Conservation (phyloP, 2,888 invertebrate species). For the Drosophila phalerata region DNA sequence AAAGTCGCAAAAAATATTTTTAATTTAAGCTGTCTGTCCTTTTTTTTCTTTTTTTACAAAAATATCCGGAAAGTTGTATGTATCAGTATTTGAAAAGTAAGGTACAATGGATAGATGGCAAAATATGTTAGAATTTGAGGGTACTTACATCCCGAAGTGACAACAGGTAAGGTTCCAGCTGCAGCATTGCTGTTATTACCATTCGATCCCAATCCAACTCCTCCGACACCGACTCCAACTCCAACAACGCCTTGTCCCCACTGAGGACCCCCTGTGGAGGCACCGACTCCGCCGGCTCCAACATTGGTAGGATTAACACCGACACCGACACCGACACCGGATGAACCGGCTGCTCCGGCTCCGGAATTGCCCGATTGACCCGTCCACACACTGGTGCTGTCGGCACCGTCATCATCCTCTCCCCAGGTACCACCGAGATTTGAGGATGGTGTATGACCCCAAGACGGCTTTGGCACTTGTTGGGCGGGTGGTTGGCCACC, state of each 20-base stretch:
- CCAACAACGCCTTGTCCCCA: slow-evolving; percentile 82
- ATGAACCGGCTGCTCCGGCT: slow-evolving; percentile 85
- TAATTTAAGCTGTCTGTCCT: too few species aligned
- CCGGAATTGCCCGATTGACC: slow-evolving; percentile 89
- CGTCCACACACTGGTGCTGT: slow-evolving; percentile 95
- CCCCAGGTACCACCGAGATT: slow-evolving; percentile 98
- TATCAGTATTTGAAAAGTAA: too few species aligned
- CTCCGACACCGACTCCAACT: slow-evolving; percentile 79
- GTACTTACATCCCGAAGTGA: slow-evolving; percentile 69
- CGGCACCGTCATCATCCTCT: slow-evolving; percentile 94
- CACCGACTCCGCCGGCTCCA: slow-evolving; percentile 79
- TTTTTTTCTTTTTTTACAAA: too few species aligned
- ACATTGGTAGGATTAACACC: slow-evolving; percentile 66
- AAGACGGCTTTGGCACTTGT: slow-evolving; percentile 94
- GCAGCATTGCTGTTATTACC: slow-evolving; percentile 68
- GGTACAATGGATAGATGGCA: neutral
- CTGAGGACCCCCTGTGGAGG: slow-evolving; percentile 71
- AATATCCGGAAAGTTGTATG: too few species aligned
- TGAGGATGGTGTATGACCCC: slow-evolving; percentile 96
- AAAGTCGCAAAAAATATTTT: too few species aligned
- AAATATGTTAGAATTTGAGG: neutral
- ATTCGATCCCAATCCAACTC: slow-evolving; percentile 65
- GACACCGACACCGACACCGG: slow-evolving; percentile 67
- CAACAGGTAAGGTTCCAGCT: slow-evolving; percentile 58
- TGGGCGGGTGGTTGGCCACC: slow-evolving; percentile 94